phyloP scores from a whole-genome alignment of 2,797 vertebrate genomes.

The Pelodytes ibericus region DNA sequence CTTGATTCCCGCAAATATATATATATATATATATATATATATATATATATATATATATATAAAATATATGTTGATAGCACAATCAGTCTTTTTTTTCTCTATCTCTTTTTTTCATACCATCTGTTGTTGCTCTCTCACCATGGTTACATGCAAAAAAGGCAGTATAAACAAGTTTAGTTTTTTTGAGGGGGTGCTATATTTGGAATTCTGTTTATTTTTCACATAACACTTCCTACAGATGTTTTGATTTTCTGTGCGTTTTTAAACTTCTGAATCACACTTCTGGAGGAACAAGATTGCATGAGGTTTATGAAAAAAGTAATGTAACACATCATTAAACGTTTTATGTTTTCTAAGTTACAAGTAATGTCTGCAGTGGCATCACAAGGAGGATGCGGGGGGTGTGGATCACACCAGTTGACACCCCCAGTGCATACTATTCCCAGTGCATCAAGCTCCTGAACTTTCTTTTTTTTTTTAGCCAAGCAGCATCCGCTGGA shows the following conservation, averaged over 20 bases:
- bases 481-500: too few species aligned
- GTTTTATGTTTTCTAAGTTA: too few species aligned
- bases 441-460: too few species aligned
- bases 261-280: conserved; percentile 10
- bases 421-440: too few species aligned
- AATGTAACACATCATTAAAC: neutral
- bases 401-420: too few species aligned
- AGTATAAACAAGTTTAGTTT: conserved; percentile 36
- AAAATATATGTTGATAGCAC: too few species aligned
- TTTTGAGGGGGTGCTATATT: conserved; percentile 30
- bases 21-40: too few species aligned
- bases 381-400: too few species aligned
- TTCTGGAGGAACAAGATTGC: neutral
- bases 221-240: conserved; percentile 26
- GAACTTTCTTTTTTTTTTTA: too few species aligned
- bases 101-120: conserved; percentile 39
- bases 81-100: neutral
- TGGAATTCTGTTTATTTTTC: conserved; percentile 46
- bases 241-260: conserved; percentile 30
- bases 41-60: too few species aligned
- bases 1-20: too few species aligned
- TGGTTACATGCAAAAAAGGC: conserved; percentile 43
- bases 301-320: neutral
- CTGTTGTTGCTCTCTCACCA: conserved; percentile 46
- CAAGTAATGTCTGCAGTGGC: too few species aligned